Percentiles rank a stretch among this genome's conserved stretches.
Evolutionary conservation across 2,113 vertebrate species (phyloP).

Genomic region (Stigmatopora nigra): DNA sequence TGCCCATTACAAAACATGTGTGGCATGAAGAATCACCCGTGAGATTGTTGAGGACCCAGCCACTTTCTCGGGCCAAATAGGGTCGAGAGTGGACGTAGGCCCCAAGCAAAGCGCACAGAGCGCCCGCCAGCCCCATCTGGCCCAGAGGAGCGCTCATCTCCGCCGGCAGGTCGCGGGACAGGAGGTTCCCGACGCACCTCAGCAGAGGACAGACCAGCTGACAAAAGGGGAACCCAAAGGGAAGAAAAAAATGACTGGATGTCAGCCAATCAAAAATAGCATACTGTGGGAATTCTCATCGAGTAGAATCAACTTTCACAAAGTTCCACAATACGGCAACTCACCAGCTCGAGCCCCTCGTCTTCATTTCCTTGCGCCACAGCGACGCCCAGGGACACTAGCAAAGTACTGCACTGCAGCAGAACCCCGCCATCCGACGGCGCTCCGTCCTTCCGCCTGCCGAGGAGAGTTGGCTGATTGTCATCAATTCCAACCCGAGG

Average conservation of each 20-base stretch:
- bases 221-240: background rate
- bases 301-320: background rate
- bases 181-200: slow-evolving; percentile 83
- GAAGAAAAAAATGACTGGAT: background rate
- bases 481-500: background rate
- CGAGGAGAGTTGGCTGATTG: background rate
- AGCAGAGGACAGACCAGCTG: slow-evolving; percentile 85
- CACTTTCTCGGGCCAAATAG: slow-evolving; percentile 75
- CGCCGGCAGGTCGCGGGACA: slow-evolving; percentile 57
- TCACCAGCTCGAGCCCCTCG: slow-evolving; percentile 82
- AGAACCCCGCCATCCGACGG: slow-evolving; percentile 71
- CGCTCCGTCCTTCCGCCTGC: slow-evolving; percentile 37
- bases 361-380: slow-evolving; percentile 56
- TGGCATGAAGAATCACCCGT: slow-evolving; percentile 69
- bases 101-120: slow-evolving; percentile 77
- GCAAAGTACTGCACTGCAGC: slow-evolving; percentile 65
- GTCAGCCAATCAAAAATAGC: background rate
- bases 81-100: slow-evolving; percentile 71
- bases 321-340: slow-evolving; percentile 5
- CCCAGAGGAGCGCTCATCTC: slow-evolving; percentile 30
- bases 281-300: background rate
- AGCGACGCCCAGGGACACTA: slow-evolving; percentile 74
- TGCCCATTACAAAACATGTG: background rate
- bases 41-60: slow-evolving; percentile 94
- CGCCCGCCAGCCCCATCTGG: slow-evolving; percentile 68